These are phyloP conservation scores for Pelmatolapia mariae DNA, from an alignment of 2,113 vertebrate species.

Conservation along the genomic window DNA sequence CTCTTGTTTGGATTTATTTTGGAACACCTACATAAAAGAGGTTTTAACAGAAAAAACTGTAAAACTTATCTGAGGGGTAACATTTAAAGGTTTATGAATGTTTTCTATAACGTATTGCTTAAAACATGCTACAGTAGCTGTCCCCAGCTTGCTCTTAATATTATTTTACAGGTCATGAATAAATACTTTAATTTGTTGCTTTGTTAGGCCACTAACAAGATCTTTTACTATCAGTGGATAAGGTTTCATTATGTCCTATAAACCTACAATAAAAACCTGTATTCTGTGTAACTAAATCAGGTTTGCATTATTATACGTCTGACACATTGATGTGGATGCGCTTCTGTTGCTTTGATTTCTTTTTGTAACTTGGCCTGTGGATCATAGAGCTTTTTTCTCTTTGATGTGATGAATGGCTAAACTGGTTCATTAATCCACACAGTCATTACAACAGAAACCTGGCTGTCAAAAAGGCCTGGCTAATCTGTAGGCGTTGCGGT, in stretches of 20 bases:
- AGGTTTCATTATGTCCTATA: neutral
- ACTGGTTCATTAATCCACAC: slow-evolving; percentile 25
- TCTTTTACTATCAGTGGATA: neutral
- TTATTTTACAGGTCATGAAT: neutral
- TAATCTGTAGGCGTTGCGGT: slow-evolving; percentile 8
- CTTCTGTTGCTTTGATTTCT: neutral
- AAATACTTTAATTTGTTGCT: neutral
- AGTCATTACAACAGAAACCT: slow-evolving; percentile 13
- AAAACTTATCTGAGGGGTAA: neutral
- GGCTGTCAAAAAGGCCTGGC: neutral
- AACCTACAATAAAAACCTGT: neutral
- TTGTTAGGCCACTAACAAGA: neutral
- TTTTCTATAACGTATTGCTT: neutral
- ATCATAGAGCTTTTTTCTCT: neutral
- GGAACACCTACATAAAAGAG: neutral
- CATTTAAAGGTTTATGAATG: neutral
- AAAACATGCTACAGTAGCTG: neutral
- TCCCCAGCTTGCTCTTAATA: neutral
- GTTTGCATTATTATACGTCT: neutral
- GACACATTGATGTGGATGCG: slow-evolving; percentile 1
- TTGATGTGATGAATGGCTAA: slow-evolving; percentile 20
- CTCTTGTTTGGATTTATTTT: neutral
- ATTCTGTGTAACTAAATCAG: neutral
- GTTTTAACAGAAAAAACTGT: neutral
- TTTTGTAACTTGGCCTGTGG: neutral